Percentiles rank a stretch among this genome's conserved stretches.
These are phyloP conservation scores for Ginglymostoma cirratum DNA, from an alignment of 2,113 vertebrate genomes.

Conservation along the genomic window DNA sequence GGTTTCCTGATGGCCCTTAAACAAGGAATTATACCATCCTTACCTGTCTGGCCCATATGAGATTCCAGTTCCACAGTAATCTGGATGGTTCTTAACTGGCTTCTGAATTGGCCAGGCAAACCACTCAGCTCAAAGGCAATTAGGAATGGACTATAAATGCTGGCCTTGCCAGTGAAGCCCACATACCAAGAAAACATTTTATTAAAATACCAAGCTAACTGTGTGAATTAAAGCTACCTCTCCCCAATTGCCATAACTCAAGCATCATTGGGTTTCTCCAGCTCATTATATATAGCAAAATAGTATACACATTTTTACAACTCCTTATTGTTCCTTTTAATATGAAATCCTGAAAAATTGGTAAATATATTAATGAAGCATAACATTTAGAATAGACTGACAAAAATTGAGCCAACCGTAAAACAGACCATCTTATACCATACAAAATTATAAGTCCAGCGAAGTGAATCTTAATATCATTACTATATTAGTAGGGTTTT, in stretches of 20 bases:
- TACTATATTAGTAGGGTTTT: not conserved
- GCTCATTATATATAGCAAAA: not conserved
- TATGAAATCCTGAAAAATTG: constrained; percentile 2
- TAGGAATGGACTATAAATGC: too few species aligned
- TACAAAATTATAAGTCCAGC: not conserved
- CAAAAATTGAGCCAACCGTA: not conserved
- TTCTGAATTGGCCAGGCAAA: too few species aligned
- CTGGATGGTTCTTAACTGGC: too few species aligned
- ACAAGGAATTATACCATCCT: too few species aligned
- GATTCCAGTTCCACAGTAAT: too few species aligned
- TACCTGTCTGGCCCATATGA: too few species aligned
- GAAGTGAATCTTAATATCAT: not conserved
- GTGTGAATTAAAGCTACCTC: not conserved
- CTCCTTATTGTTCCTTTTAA: not conserved
- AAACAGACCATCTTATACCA: not conserved
- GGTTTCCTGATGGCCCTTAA: too few species aligned
- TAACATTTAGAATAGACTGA: not conserved
- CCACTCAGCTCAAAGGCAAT: too few species aligned
- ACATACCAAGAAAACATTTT: too few species aligned
- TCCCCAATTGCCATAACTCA: not conserved
- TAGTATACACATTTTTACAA: not conserved
- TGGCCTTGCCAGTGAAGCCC: too few species aligned
- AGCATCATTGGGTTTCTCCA: not conserved
- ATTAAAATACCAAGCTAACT: not conserved
- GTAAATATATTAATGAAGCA: not conserved